These are phyloP conservation scores for Zalophus californianus DNA, from an alignment of 2,797 vertebrate species.

Conservation along the genomic window DNA sequence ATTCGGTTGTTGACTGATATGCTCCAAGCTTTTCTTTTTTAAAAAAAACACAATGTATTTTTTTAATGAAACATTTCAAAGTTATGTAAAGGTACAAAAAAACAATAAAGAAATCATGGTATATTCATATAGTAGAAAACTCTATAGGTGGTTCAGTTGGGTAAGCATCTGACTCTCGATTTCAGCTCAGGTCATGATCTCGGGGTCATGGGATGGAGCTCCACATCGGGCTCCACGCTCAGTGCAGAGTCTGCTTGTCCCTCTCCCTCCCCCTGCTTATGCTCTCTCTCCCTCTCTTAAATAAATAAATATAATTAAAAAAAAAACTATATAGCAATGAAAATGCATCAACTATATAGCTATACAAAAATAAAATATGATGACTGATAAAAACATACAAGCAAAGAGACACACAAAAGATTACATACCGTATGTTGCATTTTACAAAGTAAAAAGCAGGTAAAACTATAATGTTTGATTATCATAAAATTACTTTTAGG, in stretches of 20 bases:
- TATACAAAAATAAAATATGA: not conserved
- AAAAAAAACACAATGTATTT: not conserved
- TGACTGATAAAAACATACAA: not conserved
- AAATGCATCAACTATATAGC: not conserved
- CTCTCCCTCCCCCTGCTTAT: too few relatives aligned
- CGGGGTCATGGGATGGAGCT: too few relatives aligned
- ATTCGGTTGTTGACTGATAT: not conserved
- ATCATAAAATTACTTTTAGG: not conserved
- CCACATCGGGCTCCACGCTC: too few relatives aligned
- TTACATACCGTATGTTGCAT: not conserved
- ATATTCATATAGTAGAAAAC: not conserved
- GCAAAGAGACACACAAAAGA: not conserved
- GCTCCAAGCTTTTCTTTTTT: not conserved
- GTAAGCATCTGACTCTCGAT: too few relatives aligned
- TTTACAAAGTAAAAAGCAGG: not conserved
- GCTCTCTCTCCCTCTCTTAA: too few relatives aligned
- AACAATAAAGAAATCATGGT: not conserved
- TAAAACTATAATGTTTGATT: not conserved
- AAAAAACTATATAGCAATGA: not conserved
- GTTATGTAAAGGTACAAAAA: conserved; percentile 1
- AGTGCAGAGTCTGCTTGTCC: too few relatives aligned
- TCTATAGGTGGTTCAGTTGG: too few relatives aligned
- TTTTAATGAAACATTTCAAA: conserved; percentile 46
- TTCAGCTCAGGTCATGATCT: too few relatives aligned
- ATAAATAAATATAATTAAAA: too few relatives aligned